Evolutionary conservation across 2,888 invertebrate genomes (phyloP).

Genomic region (Netelia melanura): DNA sequence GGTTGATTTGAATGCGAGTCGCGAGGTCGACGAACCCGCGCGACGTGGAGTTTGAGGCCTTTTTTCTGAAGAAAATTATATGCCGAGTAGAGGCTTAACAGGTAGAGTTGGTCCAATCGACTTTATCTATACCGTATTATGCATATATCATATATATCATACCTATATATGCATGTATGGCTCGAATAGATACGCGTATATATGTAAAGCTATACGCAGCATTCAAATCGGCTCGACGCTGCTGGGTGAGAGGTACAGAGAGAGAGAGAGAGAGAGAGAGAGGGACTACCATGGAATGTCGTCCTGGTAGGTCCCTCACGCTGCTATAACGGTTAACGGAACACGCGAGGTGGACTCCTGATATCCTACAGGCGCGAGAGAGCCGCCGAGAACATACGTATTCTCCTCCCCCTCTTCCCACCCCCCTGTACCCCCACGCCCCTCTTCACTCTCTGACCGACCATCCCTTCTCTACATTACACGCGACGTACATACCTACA

Average conservation of each 20-base stretch:
- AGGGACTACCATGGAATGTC: conserved; percentile 75
- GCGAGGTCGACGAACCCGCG: conserved; percentile 30
- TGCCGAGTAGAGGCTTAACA: conserved; percentile 13
- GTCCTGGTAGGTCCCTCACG: conserved; percentile 77
- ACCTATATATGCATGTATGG: neutral
- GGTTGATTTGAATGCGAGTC: conserved; percentile 13
- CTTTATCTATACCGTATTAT: neutral
- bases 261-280: conserved; percentile 71
- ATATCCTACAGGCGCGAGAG: conserved; percentile 76
- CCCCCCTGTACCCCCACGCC: neutral
- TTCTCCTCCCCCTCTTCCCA: conserved; percentile 19
- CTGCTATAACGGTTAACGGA: conserved; percentile 79
- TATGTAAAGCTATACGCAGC: conserved; percentile 52
- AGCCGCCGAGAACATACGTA: conserved; percentile 40
- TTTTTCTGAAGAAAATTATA: conserved; percentile 51
- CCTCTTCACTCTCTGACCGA: conserved; percentile 10
- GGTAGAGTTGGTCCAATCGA: conserved; percentile 22
- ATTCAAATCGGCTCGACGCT: conserved; percentile 71
- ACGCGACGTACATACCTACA: conserved; percentile 6
- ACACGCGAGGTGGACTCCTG: conserved; percentile 69
- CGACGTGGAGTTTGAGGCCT: neutral
- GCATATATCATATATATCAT: conserved; percentile 31
- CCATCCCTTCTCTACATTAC: conserved; percentile 34
- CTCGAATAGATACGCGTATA: conserved; percentile 23
- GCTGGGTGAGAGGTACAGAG: conserved; percentile 69